Percentiles rank a stretch among this genome's conserved stretches.
Conservation (phyloP, 2,888 invertebrate genomes). For the Cantharis rufa region DNA sequence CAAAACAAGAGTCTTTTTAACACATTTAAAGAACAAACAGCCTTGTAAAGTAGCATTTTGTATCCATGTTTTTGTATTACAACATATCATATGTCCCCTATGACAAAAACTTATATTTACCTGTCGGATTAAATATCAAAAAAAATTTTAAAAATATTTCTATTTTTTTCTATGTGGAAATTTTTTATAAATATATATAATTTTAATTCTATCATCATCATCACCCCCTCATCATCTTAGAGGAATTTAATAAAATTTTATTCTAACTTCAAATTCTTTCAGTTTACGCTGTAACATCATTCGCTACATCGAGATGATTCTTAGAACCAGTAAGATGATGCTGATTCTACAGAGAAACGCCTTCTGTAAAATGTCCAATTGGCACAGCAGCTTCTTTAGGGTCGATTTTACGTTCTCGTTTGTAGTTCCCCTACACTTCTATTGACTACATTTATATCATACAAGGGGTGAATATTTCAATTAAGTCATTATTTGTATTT, state of each 20-base stretch:
- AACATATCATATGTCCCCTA: too few relatives aligned
- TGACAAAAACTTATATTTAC: too few relatives aligned
- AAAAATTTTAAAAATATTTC: too few relatives aligned
- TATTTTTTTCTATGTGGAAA: too few relatives aligned
- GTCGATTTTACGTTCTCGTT: not conserved
- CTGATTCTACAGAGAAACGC: slow-evolving; percentile 3
- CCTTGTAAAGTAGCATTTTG: too few relatives aligned
- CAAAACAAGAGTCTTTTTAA: not conserved
- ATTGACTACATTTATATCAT: not conserved
- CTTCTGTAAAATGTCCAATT: slow-evolving; percentile 10
- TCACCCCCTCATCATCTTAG: too few relatives aligned
- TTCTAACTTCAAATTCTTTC: not conserved
- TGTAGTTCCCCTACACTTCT: not conserved
- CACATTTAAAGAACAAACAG: not conserved
- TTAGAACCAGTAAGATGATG: slow-evolving; percentile 14
- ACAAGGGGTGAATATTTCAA: not conserved
- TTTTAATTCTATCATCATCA: too few relatives aligned
- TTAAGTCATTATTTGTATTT: not conserved
- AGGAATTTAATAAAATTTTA: too few relatives aligned
- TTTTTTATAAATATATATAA: too few relatives aligned
- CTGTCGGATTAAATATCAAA: too few relatives aligned
- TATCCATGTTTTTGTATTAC: too few relatives aligned
- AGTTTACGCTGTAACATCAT: not conserved
- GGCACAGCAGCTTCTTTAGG: slow-evolving; percentile 9
- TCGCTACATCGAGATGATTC: not conserved